Percentiles rank a stretch among this genome's conserved stretches.
phyloP scores from a whole-genome alignment of 2,888 invertebrate species.

The Scrobipalpa costella region DNA sequence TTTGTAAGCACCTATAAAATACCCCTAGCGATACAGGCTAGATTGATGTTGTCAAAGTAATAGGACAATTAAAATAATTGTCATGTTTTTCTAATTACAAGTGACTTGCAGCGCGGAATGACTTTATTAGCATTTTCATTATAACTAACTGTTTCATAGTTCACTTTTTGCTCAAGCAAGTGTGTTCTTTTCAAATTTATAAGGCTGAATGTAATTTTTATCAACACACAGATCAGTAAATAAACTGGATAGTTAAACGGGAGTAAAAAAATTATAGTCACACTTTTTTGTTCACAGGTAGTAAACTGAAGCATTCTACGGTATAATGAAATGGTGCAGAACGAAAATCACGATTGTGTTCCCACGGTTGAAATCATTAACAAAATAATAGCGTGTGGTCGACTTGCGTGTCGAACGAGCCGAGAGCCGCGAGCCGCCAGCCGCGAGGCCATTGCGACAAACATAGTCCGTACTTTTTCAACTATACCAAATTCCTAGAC shows the following conservation, averaged over 20 bases:
- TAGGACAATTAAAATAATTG: too few relatives aligned
- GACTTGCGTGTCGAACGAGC: conserved; percentile 49
- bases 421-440: conserved; percentile 8
- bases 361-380: conserved; percentile 2
- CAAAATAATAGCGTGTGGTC: conserved; percentile 42
- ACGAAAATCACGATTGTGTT: conserved; percentile 10
- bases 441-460: conserved; percentile 46
- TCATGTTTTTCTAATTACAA: too few relatives aligned
- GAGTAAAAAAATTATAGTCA: neutral
- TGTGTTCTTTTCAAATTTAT: too few relatives aligned
- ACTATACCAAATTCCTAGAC: conserved; percentile 5
- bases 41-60: too few relatives aligned
- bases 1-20: too few relatives aligned
- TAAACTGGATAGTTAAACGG: neutral
- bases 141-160: too few relatives aligned
- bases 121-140: too few relatives aligned
- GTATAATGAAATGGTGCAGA: conserved; percentile 11
- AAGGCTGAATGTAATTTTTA: neutral
- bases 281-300: neutral
- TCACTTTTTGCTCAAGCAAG: too few relatives aligned
- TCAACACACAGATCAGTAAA: neutral
- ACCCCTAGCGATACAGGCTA: too few relatives aligned
- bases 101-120: too few relatives aligned
- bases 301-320: neutral
- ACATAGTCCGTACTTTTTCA: conserved; percentile 38